Base-by-base conservation (phyloP, 2,888 invertebrate species). In the Leptogaster cylindrica region DNA sequence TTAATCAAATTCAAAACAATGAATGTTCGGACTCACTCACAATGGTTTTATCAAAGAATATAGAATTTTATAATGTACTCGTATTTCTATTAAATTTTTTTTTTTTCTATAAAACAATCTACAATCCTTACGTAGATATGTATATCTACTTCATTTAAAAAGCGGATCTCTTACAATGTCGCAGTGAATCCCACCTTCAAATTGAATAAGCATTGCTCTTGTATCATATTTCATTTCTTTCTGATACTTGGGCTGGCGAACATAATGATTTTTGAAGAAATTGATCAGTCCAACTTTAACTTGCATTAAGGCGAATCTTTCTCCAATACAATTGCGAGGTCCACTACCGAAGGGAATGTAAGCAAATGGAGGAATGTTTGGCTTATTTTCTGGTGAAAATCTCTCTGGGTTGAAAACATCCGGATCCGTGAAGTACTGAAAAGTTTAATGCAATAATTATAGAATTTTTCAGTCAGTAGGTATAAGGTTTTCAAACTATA, bases 271-370 rank as follows among this genome's bases (percentile, higher is more conserved):
- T 67, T 75, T 78, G 0, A 81, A 70, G 7, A 81, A 70, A 63
- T 77, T 76, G 0, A 80, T 74, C 5, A 81, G 65, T 8, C 80
- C 81, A 1, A 80, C 65, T 50, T 78, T 79, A 0, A 74, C 44
- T 52, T 80, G 78, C 1, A 80, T 70, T 2, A 79, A 51, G 1
- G 78, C 81, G 58, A 81, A 77, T 1, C 81, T 75, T 48, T 75
- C 77, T 14, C 81, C 80, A 66, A 81, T 78, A 66, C 80, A 81
- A 65, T 77, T 78, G 50, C 76, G 79, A 0, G 78, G 78, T 0
- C 80, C 80, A 4, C 70, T 69, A 10, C 81, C 81, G 48, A 81
- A 82, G 12, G 81, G 81, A 73, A 82, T 74, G 68, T 79, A 81
- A 2, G 79, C 76, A 44, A 77, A 80, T 1, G 80, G 77, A 2